A percentile compares a stretch with the other conserved stretches of the same genome.
Conservation (phyloP, 2,888 invertebrate genomes). For the Parnassius apollo region DNA sequence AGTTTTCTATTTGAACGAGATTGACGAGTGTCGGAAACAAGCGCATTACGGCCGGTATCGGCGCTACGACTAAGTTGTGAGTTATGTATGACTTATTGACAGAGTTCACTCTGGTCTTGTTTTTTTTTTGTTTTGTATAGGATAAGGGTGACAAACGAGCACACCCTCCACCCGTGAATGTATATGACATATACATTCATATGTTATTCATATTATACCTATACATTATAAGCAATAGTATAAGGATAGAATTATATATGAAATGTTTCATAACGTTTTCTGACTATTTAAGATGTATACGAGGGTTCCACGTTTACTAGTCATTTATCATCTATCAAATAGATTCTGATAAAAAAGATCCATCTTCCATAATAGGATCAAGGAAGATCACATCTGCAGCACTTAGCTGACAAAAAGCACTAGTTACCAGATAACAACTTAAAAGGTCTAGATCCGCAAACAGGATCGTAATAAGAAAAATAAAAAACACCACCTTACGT, state of each 20-base stretch:
- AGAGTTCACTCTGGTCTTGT: too few species aligned
- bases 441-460: conserved; percentile 3
- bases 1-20: conserved; percentile 28
- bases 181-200: too few species aligned
- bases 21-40: conserved; percentile 45
- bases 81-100: conserved; percentile 36
- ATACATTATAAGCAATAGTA: too few species aligned
- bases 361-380: conserved; percentile 10
- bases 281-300: too few species aligned
- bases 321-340: too few species aligned
- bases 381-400: conserved; percentile 10
- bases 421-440: conserved; percentile 6
- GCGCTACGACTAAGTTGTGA: conserved; percentile 19
- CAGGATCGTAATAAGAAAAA: neutral
- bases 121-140: too few species aligned
- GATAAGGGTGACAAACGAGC: too few species aligned
- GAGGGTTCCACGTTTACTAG: too few species aligned
- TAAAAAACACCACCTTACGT: neutral
- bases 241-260: too few species aligned
- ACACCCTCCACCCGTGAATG: too few species aligned
- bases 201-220: too few species aligned
- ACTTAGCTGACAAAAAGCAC: conserved; percentile 4
- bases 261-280: neutral
- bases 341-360: neutral
- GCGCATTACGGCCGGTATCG: conserved; percentile 48